phyloP scores from a whole-genome alignment of 2,113 vertebrate genomes.

The Chrysemys picta region DNA sequence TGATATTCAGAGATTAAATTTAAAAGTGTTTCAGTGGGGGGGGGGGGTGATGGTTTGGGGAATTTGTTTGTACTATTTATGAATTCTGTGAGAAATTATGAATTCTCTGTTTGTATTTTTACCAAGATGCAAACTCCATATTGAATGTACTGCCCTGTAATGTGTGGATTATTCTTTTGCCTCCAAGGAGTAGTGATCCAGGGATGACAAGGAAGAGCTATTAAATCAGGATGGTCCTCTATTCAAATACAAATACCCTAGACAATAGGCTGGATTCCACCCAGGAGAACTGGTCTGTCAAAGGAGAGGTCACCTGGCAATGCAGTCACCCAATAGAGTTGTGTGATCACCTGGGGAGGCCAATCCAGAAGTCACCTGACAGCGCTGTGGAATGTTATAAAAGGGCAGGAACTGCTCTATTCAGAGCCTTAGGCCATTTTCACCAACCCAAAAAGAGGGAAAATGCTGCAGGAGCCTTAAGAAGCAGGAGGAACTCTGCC shows the following conservation, averaged over 20 bases:
- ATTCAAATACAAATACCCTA: not conserved
- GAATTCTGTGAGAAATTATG: not conserved
- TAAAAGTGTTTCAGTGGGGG: not conserved
- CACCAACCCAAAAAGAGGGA: not conserved
- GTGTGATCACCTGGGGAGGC: not conserved
- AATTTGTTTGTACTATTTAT: not conserved
- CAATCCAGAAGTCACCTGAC: not conserved
- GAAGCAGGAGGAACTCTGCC: not conserved
- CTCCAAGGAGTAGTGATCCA: not conserved
- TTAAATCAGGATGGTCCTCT: not conserved
- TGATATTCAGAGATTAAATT: not conserved
- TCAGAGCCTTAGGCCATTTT: not conserved
- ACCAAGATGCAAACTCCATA: not conserved
- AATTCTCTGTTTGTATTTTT: not conserved
- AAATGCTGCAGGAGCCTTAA: not conserved
- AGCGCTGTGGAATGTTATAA: not conserved
- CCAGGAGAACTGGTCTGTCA: not conserved
- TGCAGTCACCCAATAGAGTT: not conserved
- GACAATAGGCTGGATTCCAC: not conserved
- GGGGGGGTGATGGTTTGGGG: not conserved
- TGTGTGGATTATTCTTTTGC: not conserved
- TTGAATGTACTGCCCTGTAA: not conserved
- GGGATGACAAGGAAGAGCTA: not conserved
- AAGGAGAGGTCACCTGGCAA: not conserved
- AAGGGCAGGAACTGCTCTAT: not conserved